These are phyloP conservation scores for Pholis gunnellus DNA, from an alignment of 2,113 vertebrate species.

Conservation along the genomic window DNA sequence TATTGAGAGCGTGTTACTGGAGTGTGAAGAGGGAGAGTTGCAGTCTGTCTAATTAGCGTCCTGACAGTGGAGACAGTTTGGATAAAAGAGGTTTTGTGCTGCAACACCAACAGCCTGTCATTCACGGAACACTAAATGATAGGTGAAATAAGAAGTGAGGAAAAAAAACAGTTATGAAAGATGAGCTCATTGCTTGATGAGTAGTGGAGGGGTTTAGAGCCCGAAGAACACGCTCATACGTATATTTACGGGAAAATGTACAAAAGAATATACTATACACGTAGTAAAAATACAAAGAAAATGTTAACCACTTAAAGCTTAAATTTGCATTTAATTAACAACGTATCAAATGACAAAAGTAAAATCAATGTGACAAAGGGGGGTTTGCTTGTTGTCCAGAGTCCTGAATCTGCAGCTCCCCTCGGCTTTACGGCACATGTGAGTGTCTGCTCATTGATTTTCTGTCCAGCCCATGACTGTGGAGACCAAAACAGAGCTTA, in stretches of 20 bases:
- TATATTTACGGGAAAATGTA: background rate
- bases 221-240: background rate
- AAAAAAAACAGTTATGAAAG: slow-evolving; percentile 27
- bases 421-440: too few species aligned
- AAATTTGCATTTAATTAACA: too few species aligned
- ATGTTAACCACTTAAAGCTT: too few species aligned
- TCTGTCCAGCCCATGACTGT: background rate
- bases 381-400: too few species aligned
- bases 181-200: slow-evolving; percentile 29
- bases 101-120: slow-evolving; percentile 56
- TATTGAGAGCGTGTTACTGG: slow-evolving; percentile 22
- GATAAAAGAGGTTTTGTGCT: slow-evolving; percentile 60
- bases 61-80: slow-evolving; percentile 55
- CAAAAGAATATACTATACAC: background rate
- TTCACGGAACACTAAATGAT: slow-evolving; percentile 39
- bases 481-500: background rate
- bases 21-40: slow-evolving; percentile 42
- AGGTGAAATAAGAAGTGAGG: slow-evolving; percentile 43
- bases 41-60: slow-evolving; percentile 62
- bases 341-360: too few species aligned
- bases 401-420: too few species aligned
- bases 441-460: background rate
- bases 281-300: background rate
- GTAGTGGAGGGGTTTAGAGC: background rate
- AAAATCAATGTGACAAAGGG: background rate